Evolutionary conservation across 2,113 vertebrate genomes (phyloP), one percentile per base, ranked within the genome.

Genomic region (Delphinus delphis): DNA sequence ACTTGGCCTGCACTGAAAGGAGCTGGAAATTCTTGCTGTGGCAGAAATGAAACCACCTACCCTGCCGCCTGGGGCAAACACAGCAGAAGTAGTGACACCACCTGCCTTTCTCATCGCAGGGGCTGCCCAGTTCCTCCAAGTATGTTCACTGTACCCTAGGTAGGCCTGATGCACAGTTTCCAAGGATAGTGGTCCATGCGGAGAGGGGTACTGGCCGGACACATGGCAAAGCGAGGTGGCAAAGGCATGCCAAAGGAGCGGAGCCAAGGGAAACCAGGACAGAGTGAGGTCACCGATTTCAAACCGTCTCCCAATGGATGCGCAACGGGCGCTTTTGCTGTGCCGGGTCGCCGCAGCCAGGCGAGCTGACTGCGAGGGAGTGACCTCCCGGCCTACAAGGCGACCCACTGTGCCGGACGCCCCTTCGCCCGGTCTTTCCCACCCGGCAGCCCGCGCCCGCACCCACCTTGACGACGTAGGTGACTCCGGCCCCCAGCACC

Each of bases 391-490:
- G 77, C 92, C 67, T 96, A 65, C 89, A 95, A 68, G 90, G 92
- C 67, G 90, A 96, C 74, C 84, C 76, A 2, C 85, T 95, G 93
- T 96, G 95, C 82, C 82, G 21, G 97, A 89, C 25, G 87, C 86
- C 97, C 76, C 97, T 53, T 63, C 67, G 80, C 88, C 70, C 79
- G 3, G 76, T 58, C 87, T 73, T 47, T 62, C 23, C 92, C 47
- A 13, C 60, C 85, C 74, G 5, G 70, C 95, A 74, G 95, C 97
- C 97, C 82, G 74, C 97, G 97, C 95, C 79, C 85, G 98, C 97
- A 99, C 99, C 98, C 99, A 99, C 99, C 99, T 99, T 99, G 96
- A 99, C 99, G 81, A 99, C 98, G 96, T 99, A 99, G 97, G 99
- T 99, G 98, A 99, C 99, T 98, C 99, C 99, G 53, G 99, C 99